Conservation (phyloP, 2,888 invertebrate species). For the Zaprionus lineosus region DNA sequence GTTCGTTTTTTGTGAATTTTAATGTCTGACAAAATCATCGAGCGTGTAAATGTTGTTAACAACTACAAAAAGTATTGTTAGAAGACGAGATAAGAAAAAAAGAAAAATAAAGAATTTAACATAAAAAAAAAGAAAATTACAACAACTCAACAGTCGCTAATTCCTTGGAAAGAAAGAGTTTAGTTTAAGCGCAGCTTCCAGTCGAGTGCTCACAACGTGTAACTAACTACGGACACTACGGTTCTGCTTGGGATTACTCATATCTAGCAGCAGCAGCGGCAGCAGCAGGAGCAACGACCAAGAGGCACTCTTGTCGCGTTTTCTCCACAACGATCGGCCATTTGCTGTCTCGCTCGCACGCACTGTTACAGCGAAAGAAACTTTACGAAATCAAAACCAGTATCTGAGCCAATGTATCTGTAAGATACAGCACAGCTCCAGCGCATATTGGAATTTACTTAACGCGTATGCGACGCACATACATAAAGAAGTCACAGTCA, state of each 20-base stretch:
- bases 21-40: conserved; percentile 49
- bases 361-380: conserved; percentile 35
- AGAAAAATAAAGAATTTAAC: too few species aligned
- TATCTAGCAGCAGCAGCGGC: too few species aligned
- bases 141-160: conserved; percentile 8
- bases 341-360: conserved; percentile 19
- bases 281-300: conserved; percentile 55
- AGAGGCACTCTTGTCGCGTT: conserved; percentile 34
- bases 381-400: conserved; percentile 70
- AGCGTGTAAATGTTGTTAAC: conserved; percentile 68
- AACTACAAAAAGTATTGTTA: conserved; percentile 36
- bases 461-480: conserved; percentile 61
- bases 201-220: conserved; percentile 7
- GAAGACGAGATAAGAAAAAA: too few species aligned
- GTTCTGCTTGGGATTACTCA: conserved; percentile 61
- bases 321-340: conserved; percentile 29
- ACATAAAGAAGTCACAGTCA: too few species aligned
- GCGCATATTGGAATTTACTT: conserved; percentile 76
- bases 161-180: conserved; percentile 20
- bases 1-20: conserved; percentile 36
- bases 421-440: conserved; percentile 64
- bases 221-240: background rate
- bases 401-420: conserved; percentile 73
- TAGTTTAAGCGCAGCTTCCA: conserved; percentile 9
- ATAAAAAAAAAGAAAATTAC: background rate